phyloP scores from a whole-genome alignment of 2,888 invertebrate species.

The Scaeva pyrastri region DNA sequence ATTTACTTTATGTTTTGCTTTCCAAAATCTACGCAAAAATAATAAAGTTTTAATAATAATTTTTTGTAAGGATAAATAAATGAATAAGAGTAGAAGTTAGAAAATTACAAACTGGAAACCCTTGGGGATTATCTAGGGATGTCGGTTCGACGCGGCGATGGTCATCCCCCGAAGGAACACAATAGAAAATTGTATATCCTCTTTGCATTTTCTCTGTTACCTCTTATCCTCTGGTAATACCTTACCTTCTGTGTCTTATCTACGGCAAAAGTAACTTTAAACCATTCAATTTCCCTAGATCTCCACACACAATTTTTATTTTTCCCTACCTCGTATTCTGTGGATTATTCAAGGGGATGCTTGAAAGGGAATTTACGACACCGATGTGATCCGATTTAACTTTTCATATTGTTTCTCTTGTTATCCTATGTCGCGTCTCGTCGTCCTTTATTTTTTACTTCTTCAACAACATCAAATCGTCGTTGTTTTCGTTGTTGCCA shows the following conservation, averaged over 20 bases:
- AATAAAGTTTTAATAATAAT: conserved; percentile 71
- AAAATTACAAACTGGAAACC: conserved; percentile 69
- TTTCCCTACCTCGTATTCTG: not conserved
- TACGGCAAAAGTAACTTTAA: conserved; percentile 59
- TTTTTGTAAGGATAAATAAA: conserved; percentile 52
- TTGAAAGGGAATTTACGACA: conserved; percentile 71
- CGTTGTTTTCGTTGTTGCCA: conserved; percentile 3
- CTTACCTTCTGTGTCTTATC: conserved; percentile 71
- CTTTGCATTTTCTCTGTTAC: conserved; percentile 26
- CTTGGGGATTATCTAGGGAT: conserved; percentile 54
- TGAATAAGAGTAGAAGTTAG: conserved; percentile 61
- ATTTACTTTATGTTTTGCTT: conserved; percentile 40
- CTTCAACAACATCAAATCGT: conserved; percentile 57
- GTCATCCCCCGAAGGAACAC: conserved; percentile 60
- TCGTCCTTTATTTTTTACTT: conserved; percentile 47
- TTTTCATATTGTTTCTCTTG: conserved; percentile 75
- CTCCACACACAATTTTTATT: not conserved
- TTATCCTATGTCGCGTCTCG: conserved; percentile 71
- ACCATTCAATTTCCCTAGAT: conserved; percentile 46
- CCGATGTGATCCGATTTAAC: conserved; percentile 76
- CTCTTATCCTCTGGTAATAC: conserved; percentile 55
- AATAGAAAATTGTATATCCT: conserved; percentile 27
- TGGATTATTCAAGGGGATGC: conserved; percentile 57
- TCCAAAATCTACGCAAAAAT: conserved; percentile 50
- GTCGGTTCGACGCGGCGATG: not conserved